Base-by-base conservation (phyloP, 2,113 vertebrate species). In the Puma concolor region DNA sequence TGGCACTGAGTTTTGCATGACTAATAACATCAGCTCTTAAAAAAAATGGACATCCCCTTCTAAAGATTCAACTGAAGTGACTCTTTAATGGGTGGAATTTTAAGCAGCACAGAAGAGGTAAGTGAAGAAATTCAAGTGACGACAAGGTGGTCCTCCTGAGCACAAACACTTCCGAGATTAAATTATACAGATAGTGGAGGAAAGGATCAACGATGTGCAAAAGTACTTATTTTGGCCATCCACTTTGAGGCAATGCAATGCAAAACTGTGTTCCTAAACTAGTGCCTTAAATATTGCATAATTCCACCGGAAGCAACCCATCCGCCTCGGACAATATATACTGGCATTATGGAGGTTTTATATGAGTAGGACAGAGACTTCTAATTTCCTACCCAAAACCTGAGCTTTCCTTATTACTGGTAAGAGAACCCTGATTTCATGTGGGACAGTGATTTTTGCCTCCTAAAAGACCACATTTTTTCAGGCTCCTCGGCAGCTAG, bases 1-100 rank as follows among this genome's bases (percentile, higher is more conserved):
- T 88, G 66, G 31, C 67, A 79, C 52, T 77, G 12, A 81, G 38
- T 88, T 88, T 84, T 96, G 33, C 89, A 79, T 86, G 36, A 63
- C 66, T 83, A 88, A 91, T 93, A 88, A 60, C 66, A 67, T 93
- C 38, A 91, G 19, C 44, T 94, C 41, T 77, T 92, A 52, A 79
- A 79, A 91, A 57, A 48, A 44, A 79, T 11, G 83, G 50, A 33
- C 44, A 71, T 60, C 57, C 21, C 21, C 57, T 84, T 97, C 81
- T 31, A 72, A 88, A 83, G 83, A 41, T 29, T 54, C n/a, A 48
- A 21, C 38, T 92, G 25, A 81, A 54, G 7, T 57, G 36, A 94
- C 79, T 88, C 54, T 86, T 74, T 80, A 92, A 67, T 81, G 44
- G 50, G 21, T 91, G 27, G 60, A 23, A 77, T 86, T 63, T 86